phyloP scores from a whole-genome alignment of 1,140 invertebrate genomes.

The Pachypsylla venusta region DNA sequence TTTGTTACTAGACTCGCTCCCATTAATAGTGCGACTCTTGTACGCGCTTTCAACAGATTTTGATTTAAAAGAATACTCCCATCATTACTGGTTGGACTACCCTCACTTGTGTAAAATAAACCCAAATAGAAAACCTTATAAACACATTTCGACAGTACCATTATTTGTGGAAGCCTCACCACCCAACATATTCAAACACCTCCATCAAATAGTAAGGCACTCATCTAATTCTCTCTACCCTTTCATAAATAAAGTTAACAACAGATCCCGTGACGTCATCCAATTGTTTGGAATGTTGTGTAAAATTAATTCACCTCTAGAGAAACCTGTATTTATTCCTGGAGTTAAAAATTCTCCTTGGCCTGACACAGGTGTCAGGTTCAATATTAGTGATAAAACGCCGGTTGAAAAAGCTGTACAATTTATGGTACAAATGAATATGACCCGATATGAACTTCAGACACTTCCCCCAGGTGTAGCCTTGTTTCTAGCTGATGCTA shows the following conservation, averaged over 20 bases:
- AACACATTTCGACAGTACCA: not conserved
- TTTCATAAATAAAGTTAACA: conserved; percentile 35
- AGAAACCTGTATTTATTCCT: not conserved
- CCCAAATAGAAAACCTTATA: not conserved
- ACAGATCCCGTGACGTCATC: not conserved
- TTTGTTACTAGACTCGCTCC: conserved; percentile 47
- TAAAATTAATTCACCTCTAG: not conserved
- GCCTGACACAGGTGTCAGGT: not conserved
- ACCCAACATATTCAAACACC: conserved; percentile 50
- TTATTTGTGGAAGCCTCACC: conserved; percentile 34
- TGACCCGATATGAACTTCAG: conserved; percentile 54
- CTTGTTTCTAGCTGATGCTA: conserved; percentile 54
- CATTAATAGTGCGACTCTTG: conserved; percentile 52
- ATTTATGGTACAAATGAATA: conserved; percentile 19
- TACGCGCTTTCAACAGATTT: conserved; percentile 66
- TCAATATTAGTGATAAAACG: not conserved
- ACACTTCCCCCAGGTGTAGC: conserved; percentile 57
- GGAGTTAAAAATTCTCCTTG: not conserved
- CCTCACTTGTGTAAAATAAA: conserved; percentile 40
- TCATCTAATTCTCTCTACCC: conserved; percentile 40
- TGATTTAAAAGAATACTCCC: conserved; percentile 47
- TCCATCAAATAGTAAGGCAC: conserved; percentile 45
- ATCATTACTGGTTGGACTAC: conserved; percentile 78
- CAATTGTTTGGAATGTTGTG: conserved; percentile 19
- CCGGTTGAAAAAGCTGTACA: conserved; percentile 18